Percentiles rank a stretch among this genome's conserved stretches.
These are phyloP conservation scores for Phortica okadai DNA, from an alignment of 2,888 invertebrate species.

Conservation along the genomic window DNA sequence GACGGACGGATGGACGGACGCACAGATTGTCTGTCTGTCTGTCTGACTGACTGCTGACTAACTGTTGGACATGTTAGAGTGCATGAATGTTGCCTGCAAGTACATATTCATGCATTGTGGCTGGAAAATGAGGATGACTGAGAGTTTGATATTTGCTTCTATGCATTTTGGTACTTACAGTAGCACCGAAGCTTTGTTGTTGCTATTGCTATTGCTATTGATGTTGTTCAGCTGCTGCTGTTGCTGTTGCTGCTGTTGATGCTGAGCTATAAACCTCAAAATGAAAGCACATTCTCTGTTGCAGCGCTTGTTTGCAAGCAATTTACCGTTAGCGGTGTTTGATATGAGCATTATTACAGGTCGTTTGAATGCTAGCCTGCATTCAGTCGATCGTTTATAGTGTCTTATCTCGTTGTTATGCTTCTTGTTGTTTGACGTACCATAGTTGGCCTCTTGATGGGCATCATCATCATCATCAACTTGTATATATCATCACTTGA, in stretches of 20 bases:
- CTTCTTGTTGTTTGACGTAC: conserved; percentile 12
- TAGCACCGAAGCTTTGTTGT: neutral
- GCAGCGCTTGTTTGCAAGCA: conserved; percentile 22
- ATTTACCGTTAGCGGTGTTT: conserved; percentile 31
- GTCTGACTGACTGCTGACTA: conserved; percentile 32
- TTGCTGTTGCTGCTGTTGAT: conserved; percentile 44
- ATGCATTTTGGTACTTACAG: conserved; percentile 22
- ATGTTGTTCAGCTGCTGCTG: conserved; percentile 45
- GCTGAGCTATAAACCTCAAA: conserved; percentile 61
- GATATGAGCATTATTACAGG: conserved; percentile 21
- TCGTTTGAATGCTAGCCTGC: conserved; percentile 5
- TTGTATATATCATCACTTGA: conserved; percentile 21
- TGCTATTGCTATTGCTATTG: neutral
- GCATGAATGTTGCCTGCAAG: neutral
- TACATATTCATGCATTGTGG: conserved; percentile 16
- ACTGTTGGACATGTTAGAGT: conserved; percentile 35
- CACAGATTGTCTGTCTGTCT: neutral
- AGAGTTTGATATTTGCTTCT: neutral
- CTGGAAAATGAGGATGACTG: neutral
- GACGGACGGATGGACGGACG: neutral
- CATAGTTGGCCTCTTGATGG: neutral
- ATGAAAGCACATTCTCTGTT: conserved; percentile 68
- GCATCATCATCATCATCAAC: conserved; percentile 12
- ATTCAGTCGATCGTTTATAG: neutral
- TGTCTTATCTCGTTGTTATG: neutral